A percentile compares a stretch with the other conserved stretches of the same genome.
phyloP scores from a whole-genome alignment of 64 coral and sea anemone species.

The Hydrozoanthus tunicans region DNA sequence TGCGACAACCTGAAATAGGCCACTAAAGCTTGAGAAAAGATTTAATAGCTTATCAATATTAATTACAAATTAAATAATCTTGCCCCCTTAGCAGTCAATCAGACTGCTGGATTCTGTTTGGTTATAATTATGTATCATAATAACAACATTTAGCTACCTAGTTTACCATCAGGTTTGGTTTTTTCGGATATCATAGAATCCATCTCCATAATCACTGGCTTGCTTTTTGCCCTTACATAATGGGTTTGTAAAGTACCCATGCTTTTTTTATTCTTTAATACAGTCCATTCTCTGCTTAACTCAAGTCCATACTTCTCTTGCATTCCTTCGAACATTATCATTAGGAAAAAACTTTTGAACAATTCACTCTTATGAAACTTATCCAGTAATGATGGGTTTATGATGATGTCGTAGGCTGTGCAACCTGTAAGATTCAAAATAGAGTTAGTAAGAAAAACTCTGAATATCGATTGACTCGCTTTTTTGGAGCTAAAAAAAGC shows the following conservation, averaged over 20 bases:
- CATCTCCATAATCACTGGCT: slow-evolving; percentile 96
- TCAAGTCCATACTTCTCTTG: slow-evolving; percentile 86
- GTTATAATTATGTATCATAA: too few relatives aligned
- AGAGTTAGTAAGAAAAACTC: background rate
- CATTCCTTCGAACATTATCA: slow-evolving; percentile 92
- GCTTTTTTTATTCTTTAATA: slow-evolving; percentile 92
- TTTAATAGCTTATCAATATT: too few relatives aligned
- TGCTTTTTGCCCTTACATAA: slow-evolving; percentile 77
- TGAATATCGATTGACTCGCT: too few relatives aligned
- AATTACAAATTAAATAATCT: too few relatives aligned
- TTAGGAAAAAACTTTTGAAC: slow-evolving; percentile 89
- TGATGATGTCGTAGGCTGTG: slow-evolving; percentile 87
- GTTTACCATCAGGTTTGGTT: slow-evolving; percentile 1
- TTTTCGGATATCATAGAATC: background rate
- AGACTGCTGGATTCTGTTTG: too few relatives aligned
- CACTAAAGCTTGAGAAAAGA: too few relatives aligned
- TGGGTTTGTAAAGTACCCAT: slow-evolving; percentile 79
- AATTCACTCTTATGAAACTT: slow-evolving; percentile 82
- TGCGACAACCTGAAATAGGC: too few relatives aligned
- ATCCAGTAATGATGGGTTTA: slow-evolving; percentile 74
- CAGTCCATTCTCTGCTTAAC: slow-evolving; percentile 80
- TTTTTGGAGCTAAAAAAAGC: background rate
- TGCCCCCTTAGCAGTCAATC: too few relatives aligned
- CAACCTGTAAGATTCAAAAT: slow-evolving; percentile 59
- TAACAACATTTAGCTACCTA: background rate